These are phyloP conservation scores for Phoronis australis DNA, from an alignment of 2,888 invertebrate genomes.

Conservation along the genomic window DNA sequence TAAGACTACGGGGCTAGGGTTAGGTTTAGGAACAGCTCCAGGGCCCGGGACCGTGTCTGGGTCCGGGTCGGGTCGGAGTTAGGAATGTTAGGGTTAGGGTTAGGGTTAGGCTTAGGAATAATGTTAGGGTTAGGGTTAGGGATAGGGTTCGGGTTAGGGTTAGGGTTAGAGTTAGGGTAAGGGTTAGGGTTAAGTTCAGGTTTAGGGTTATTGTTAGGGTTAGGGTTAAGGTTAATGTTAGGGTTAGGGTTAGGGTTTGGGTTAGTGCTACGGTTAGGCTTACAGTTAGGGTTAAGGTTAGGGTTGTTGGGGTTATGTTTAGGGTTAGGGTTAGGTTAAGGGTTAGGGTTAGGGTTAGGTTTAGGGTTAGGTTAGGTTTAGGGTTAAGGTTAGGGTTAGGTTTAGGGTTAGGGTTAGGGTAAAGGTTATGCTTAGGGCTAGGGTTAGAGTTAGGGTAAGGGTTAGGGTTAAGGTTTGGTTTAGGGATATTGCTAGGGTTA, in stretches of 20 bases:
- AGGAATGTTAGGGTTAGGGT: slow-evolving; percentile 5
- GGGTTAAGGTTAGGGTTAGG: slow-evolving; percentile 13
- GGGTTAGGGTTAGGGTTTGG: slow-evolving; percentile 4
- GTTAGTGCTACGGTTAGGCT: no score
- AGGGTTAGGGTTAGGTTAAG: slow-evolving; percentile 13
- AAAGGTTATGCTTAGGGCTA: slow-evolving; percentile 9
- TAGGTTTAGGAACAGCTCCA: slow-evolving; percentile 2
- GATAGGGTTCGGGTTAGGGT: slow-evolving; percentile 2
- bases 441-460: no score
- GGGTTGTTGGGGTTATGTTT: slow-evolving; percentile 6
- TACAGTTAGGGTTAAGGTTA: no score
- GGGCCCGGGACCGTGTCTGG: slow-evolving; percentile 1
- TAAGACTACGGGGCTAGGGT: slow-evolving; percentile 1
- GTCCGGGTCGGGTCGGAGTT: slow-evolving; percentile 1
- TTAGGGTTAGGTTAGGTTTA: slow-evolving; percentile 9
- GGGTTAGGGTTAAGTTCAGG: slow-evolving; percentile 1
- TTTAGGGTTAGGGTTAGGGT: slow-evolving; percentile 17
- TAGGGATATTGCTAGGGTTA: no score
- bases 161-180: slow-evolving; percentile 7
- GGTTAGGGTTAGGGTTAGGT: slow-evolving; percentile 12
- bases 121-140: no score
- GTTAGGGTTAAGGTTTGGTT: slow-evolving; percentile 12
- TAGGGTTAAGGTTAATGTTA: no score
- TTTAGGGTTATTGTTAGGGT: no score
- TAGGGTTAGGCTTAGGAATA: no score